Conservation (phyloP, 2,888 invertebrate genomes). For the Xylophagus ater region DNA sequence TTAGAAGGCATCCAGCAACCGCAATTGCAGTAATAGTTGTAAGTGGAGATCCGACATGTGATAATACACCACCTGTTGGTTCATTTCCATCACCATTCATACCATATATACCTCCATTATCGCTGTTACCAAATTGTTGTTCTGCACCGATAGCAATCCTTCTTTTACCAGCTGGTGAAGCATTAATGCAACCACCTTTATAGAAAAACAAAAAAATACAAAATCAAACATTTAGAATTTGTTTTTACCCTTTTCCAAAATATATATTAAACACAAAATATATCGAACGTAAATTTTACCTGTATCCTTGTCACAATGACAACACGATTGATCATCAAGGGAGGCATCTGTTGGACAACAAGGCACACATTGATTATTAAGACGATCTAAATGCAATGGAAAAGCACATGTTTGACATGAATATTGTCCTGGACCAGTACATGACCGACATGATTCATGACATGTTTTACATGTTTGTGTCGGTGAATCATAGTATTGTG, state of each 20-base stretch:
- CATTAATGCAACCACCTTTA: constrained; percentile 60
- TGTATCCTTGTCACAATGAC: constrained; percentile 57
- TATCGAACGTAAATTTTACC: constrained; percentile 37
- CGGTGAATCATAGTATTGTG: constrained; percentile 59
- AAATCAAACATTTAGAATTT: too few species aligned
- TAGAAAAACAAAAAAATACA: too few species aligned
- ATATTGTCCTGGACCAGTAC: constrained; percentile 57
- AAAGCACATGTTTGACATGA: constrained; percentile 55
- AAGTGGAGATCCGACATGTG: constrained; percentile 41
- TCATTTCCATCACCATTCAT: constrained; percentile 21
- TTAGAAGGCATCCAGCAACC: constrained; percentile 55
- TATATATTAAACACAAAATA: neutral
- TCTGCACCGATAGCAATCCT: constrained; percentile 52
- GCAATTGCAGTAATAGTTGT: constrained; percentile 56
- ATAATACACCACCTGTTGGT: constrained; percentile 26
- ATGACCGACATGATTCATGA: constrained; percentile 53
- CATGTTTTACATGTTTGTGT: constrained; percentile 58
- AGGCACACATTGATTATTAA: constrained; percentile 65
- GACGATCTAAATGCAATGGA: constrained; percentile 54
- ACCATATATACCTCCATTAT: constrained; percentile 20
- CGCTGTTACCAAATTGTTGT: constrained; percentile 28
- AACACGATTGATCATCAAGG: constrained; percentile 47
- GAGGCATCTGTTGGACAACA: constrained; percentile 51
- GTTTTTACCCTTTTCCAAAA: too few species aligned
- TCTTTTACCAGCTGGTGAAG: constrained; percentile 62